Evolutionary conservation across 1,140 invertebrate genomes (phyloP), one percentile per base, ranked within the genome.

Genomic region (Conus betulinus): DNA sequence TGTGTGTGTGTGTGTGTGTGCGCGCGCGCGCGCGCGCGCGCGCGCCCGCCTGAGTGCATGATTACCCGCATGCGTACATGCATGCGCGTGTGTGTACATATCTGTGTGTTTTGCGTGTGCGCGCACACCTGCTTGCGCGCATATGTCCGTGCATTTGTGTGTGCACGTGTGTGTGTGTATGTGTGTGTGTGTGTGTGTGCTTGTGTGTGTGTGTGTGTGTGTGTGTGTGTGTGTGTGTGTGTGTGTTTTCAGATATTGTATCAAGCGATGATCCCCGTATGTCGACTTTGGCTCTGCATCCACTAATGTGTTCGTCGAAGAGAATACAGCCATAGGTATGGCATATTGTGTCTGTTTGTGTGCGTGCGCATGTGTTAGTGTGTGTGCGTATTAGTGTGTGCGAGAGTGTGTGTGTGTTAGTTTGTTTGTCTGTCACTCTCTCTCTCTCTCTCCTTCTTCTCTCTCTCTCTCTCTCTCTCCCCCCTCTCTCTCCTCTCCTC

Each of bases 131-230:
- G 71, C 71, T 20, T 23, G 71, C 71, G 23, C 71, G 71, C 71
- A 74, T 74, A 23, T 74, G 71, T 74, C 13, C 23, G 71, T 74
- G n/a, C 23, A n/a, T 74, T n/a, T n/a, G n/a, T n/a, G n/a, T n/a
- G n/a, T n/a, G n/a, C n/a, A n/a, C n/a, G n/a, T 74, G n/a, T 7
- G 6, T 74, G 71, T 74, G 71, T 7, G 71, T 74, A 23, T 74
- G 71, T 74, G 71, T 7, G 71, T 74, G 71, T 74, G 71, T 74
- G 71, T 7, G 71, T 74, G 71, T 74, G 71, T 74, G 71, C 6
- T 3, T 74, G 71, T 74, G 71, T 74, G 71, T 74, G 71, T 74
- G 71, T 74, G 71, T 74, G 71, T 74, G 71, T 74, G 71, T 74
- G 71, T 74, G 15, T 74, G 71, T 74, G 15, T 17, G 15, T 17